Conservation (phyloP, 2,888 invertebrate genomes). For the Sesamia inferens region DNA sequence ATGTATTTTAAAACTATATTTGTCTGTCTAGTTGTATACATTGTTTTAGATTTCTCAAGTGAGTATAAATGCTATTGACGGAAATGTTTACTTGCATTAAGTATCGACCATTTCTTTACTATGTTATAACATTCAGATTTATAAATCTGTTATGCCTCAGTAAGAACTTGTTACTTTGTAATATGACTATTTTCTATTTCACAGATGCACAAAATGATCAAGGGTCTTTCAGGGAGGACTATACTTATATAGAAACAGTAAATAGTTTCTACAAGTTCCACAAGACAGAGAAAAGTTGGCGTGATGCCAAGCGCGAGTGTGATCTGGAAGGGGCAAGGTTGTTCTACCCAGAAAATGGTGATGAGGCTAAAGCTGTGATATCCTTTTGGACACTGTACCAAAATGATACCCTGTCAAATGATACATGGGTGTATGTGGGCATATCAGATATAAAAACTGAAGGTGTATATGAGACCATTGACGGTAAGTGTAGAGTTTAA, state of each 20-base stretch:
- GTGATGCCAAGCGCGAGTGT: constrained; percentile 11
- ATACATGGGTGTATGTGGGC: constrained; percentile 7
- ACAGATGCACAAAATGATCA: neutral
- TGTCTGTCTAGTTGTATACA: constrained; percentile 26
- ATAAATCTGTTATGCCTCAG: neutral
- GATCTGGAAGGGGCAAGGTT: constrained; percentile 16
- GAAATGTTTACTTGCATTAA: too few species aligned
- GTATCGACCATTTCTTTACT: too few species aligned
- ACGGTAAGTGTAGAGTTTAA: constrained; percentile 56
- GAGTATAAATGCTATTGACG: constrained; percentile 14
- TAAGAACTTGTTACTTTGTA: neutral
- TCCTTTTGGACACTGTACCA: constrained; percentile 5
- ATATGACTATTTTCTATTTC: neutral
- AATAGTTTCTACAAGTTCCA: constrained; percentile 15
- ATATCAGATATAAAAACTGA: constrained; percentile 62
- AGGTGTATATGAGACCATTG: constrained; percentile 75
- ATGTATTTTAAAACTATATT: constrained; percentile 35
- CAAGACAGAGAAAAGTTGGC: neutral
- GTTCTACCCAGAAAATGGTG: constrained; percentile 6
- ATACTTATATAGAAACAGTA: neutral
- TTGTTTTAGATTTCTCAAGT: constrained; percentile 24
- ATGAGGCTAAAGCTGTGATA: constrained; percentile 9
- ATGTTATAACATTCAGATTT: too few species aligned
- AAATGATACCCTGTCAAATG: neutral
- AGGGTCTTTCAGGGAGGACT: constrained; percentile 9